Base-by-base conservation (phyloP, 2,797 vertebrate species). In the Chelidonichthys spinosus region DNA sequence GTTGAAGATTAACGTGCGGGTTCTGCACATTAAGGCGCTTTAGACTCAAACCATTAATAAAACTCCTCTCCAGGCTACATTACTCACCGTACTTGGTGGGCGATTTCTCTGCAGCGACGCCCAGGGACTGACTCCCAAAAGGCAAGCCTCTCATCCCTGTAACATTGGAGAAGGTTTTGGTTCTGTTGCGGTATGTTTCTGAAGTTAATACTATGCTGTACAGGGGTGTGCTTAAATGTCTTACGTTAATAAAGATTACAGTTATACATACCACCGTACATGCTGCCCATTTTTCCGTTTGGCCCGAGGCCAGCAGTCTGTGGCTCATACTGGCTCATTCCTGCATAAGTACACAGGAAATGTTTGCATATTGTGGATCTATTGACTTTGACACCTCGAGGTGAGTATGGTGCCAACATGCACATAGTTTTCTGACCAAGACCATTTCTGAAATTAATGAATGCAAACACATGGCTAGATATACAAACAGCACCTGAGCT, bases 81-180 rank as follows among this genome's bases (percentile, higher is more conserved):
- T 39, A 17, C 87, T 91, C 70, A 94, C 93, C 93, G 1, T 90
- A 93, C 69, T 93, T 93, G n/a, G 68, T 4, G 59, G 78, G 88
- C 4, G 82, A 74, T 53, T 83, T 89, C 61, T 90, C 80, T 50
- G 84, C 61, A 13, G 72, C 81, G 43, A 76, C 69, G 60, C 83
- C 88, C 9, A 65, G 10, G 9, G 81, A 50, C 46, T 90, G 91
- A 59, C 78, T 89, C 11, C 78, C 89, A 44, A 84, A 86, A 40
- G 87, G 83, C 46, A 69, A 69, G 2, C 83, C 74, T 2, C 84
- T 89, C 74, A 87, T 81, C 79, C 89, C 92, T 94, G 62, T 44
- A 76, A 75, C 10, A 63, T 13, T 9, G 17, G 18, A 73, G 18
- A 61, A 18, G n/a, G 4, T 11, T 56, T 69, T 52, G 7, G 10